phyloP scores from a whole-genome alignment of 2,888 invertebrate genomes.

The Emmelina monodactyla region DNA sequence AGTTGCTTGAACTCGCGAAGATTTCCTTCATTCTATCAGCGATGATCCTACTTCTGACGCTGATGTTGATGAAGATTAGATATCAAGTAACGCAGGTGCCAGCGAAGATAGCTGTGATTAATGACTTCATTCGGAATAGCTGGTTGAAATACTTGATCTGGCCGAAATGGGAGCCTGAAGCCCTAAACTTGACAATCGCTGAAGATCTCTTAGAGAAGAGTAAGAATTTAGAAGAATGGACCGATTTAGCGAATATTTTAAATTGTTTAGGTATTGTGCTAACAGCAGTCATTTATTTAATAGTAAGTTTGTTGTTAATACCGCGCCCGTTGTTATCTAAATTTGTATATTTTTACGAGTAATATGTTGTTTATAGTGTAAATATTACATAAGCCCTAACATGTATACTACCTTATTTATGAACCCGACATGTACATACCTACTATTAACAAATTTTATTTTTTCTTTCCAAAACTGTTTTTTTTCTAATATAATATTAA shows the following conservation, averaged over 20 bases:
- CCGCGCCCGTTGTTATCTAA: no score
- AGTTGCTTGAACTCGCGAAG: conserved; percentile 24
- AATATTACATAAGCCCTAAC: no score
- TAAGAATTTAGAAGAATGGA: conserved; percentile 19
- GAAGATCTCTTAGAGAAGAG: conserved; percentile 7
- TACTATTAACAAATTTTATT: no score
- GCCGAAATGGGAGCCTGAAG: conserved; percentile 20
- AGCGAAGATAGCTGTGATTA: conserved; percentile 19
- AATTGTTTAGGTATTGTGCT: no score
- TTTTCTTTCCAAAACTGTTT: no score
- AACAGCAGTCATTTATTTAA: no score
- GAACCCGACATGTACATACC: no score
- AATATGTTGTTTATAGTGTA: no score
- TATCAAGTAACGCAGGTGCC: conserved; percentile 15
- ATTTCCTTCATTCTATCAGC: conserved; percentile 23
- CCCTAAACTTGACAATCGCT: conserved; percentile 5
- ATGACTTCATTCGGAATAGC: conserved; percentile 18
- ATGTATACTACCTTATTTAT: no score
- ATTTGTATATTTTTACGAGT: no score
- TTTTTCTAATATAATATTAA: no score
- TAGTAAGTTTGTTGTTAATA: no score
- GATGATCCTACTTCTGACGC: conserved; percentile 19
- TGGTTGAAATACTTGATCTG: conserved; percentile 19
- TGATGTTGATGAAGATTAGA: conserved; percentile 20
- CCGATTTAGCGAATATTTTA: conserved; percentile 22